Evolutionary conservation across 2,888 invertebrate species (phyloP).

Genomic region (Heliconius ismenius): DNA sequence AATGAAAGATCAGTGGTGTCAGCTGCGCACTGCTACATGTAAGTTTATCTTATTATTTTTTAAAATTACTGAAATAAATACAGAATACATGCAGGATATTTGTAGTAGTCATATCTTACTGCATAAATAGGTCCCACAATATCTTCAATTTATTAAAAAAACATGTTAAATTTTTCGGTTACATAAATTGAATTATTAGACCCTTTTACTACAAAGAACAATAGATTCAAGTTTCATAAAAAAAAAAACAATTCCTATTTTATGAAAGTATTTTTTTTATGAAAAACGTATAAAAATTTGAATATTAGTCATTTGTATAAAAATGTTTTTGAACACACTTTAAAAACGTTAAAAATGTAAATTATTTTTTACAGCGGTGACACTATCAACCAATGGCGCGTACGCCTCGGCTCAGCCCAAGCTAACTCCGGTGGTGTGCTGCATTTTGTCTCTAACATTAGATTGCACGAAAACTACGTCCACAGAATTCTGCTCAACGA

Average conservation of each 20-base stretch:
- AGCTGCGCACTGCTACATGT: not conserved
- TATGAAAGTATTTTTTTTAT: too few species aligned
- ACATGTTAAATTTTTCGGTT: too few species aligned
- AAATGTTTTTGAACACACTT: too few species aligned
- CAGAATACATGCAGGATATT: not conserved
- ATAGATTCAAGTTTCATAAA: too few species aligned
- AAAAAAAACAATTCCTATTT: too few species aligned
- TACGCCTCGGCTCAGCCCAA: conserved; percentile 47
- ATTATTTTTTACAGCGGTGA: conserved; percentile 51
- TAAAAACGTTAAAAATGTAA: not conserved
- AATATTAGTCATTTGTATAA: too few species aligned
- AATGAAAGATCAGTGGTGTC: not conserved
- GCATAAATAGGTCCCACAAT: too few species aligned
- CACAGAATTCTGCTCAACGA: conserved; percentile 44
- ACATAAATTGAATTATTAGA: too few species aligned
- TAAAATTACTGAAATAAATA: not conserved
- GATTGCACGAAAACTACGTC: conserved; percentile 45
- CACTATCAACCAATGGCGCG: conserved; percentile 51
- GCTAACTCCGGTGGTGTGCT: conserved; percentile 46
- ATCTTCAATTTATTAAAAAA: too few species aligned
- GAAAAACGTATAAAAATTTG: too few species aligned
- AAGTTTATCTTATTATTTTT: not conserved
- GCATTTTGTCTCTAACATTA: conserved; percentile 38
- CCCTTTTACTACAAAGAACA: too few species aligned
- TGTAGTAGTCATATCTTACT: too few species aligned